Base-by-base conservation (phyloP, 1,140 invertebrate species). In the Epicauta chinensis region DNA sequence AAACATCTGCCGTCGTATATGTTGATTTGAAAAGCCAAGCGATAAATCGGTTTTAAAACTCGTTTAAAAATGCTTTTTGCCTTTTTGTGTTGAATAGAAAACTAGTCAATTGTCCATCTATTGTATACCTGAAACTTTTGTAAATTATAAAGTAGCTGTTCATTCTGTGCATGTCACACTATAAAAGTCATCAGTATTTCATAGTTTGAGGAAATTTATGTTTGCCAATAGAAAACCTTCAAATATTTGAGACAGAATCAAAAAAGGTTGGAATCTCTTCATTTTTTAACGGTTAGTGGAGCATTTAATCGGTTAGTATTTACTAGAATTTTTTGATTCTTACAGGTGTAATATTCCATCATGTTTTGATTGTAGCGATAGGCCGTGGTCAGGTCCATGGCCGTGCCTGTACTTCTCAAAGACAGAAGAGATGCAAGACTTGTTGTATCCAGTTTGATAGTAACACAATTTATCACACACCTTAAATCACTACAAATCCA, bases 331-430 rank as follows among this genome's bases (percentile, higher is more conserved):
- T 7, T 12, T 34, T n/a, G 2, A 15, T 52, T 78, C 89, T 93
- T 86, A 94, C 92, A 96, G 70, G 92, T 94, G 69, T 96, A 96
- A 77, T 95, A 96, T 77, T 96, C 92, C 92, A 96, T 95, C 91
- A 96, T 95, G 73, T 93, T 94, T 67, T 94, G 92, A 73, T 94
- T 96, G 78, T 96, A 96, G 67, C 92, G 81, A 70, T 96, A 95
- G 55, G 91, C 91, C 55, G 91, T 92, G 61, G 88, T 89, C 59
- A 95, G 81, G 77, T 95, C 91, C 83, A 95, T 91, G 50, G 68
- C 68, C 49, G 66, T 59, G 45, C 63, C 65, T 17, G 61, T 55
- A 48, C 62, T 61, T 58, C 67, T 59, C 37, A 69, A 56, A 31
- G 68, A 63, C 39, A 71, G 54, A 45, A 69, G 61, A 23, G 65